Conservation (phyloP, 2,888 invertebrate genomes). For the Aleiodes leptofemur region DNA sequence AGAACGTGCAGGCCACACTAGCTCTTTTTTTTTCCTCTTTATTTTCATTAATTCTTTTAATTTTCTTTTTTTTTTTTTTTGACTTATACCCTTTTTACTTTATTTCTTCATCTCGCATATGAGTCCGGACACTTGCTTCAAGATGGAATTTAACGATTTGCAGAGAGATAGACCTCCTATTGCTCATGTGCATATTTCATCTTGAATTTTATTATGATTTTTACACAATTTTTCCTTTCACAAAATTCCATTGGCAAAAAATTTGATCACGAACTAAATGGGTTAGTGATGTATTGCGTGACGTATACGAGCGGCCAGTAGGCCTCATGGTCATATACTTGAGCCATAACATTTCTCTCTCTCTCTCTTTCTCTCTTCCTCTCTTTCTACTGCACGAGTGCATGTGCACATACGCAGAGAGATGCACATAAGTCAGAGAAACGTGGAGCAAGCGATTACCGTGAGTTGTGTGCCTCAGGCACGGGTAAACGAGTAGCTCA, state of each 20-base stretch:
- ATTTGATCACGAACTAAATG: constrained; percentile 38
- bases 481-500: constrained; percentile 40
- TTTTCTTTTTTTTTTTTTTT: constrained; percentile 2
- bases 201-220: too few species aligned
- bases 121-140: constrained; percentile 30
- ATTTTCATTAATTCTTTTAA: constrained; percentile 28
- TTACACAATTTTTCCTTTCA: too few species aligned
- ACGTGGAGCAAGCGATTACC: constrained; percentile 31
- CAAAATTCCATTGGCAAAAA: not conserved
- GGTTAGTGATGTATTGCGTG: constrained; percentile 48
- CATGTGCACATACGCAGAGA: constrained; percentile 9
- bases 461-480: constrained; percentile 19
- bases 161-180: constrained; percentile 11
- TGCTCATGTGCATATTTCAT: not conserved
- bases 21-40: constrained; percentile 34
- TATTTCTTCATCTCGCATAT: constrained; percentile 36
- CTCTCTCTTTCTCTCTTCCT: too few species aligned
- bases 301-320: constrained; percentile 21
- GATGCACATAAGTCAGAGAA: constrained; percentile 11
- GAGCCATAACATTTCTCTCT: constrained; percentile 31
- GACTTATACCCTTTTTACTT: constrained; percentile 29
- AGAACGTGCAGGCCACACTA: constrained; percentile 39
- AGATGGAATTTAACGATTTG: constrained; percentile 43
- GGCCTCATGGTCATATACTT: constrained; percentile 33
- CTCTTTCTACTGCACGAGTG: not conserved